Percentiles rank a stretch among this genome's conserved stretches.
These are phyloP conservation scores for Maniola hyperantus DNA, from an alignment of 2,888 invertebrate species.

Conservation along the genomic window DNA sequence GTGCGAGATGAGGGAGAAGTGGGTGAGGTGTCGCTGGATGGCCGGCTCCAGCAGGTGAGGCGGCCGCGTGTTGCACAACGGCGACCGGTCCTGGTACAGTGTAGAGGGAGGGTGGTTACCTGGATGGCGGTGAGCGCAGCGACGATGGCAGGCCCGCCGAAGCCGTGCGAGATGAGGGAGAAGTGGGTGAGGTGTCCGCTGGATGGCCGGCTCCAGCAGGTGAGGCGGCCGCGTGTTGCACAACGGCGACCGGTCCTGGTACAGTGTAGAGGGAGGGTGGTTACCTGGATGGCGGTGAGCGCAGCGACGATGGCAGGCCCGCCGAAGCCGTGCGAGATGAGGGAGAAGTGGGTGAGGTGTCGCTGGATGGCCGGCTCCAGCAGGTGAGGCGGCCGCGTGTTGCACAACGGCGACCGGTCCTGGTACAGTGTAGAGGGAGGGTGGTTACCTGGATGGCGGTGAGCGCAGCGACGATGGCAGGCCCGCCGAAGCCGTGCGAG, in stretches of 20 bases:
- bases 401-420: no score
- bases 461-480: slow-evolving; percentile 98
- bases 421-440: neutral
- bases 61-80: no score
- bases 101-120: slow-evolving; percentile 66
- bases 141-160: slow-evolving; percentile 99
- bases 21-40: slow-evolving; percentile 98
- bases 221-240: no score
- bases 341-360: slow-evolving; percentile 98
- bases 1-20: slow-evolving; percentile 99
- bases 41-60: slow-evolving; percentile 96
- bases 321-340: slow-evolving; percentile 99
- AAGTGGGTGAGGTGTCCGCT: slow-evolving; percentile 98
- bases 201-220: slow-evolving; percentile 96
- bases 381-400: slow-evolving; percentile 95
- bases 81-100: no score
- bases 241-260: no score
- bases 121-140: slow-evolving; percentile 98
- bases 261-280: neutral
- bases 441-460: slow-evolving; percentile 93
- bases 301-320: slow-evolving; percentile 99
- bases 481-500: slow-evolving; percentile 99
- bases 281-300: slow-evolving; percentile 95
- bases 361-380: slow-evolving; percentile 98
- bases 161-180: slow-evolving; percentile 99